Base-by-base conservation (phyloP, 2,797 vertebrate genomes). In the Sternotherus odoratus region DNA sequence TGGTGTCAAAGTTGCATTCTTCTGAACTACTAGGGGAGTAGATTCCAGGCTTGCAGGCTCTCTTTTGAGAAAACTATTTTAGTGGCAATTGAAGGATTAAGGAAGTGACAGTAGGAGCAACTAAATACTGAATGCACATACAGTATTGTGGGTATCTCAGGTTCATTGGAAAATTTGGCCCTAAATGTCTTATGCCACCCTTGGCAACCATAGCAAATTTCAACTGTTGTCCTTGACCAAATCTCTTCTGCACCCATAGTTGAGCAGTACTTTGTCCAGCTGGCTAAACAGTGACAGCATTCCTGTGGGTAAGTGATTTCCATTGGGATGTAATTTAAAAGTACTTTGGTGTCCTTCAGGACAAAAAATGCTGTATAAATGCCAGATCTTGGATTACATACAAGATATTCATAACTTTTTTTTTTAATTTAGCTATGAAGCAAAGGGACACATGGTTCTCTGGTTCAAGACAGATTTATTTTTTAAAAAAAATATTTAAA, bases 321-420 rank as follows among this genome's bases (percentile, higher is more conserved):
- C 82, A 86, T 92, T 90, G 91, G 57, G 72, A 30, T 82, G 39
- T 86, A 12, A 91, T 96, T 96, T 94, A 90, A 66, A 93, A 97
- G 82, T 79, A 86, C 81, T 84, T 85, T 79, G 83, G 57, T 95
- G 94, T 96, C 66, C 57, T 95, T 94, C 93, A 93, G 72, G 72
- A 95, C 95, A 91, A 91, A 95, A 93, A 57, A 87, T 92, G 48
- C 83, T 91, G 17, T 87, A 83, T 84, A 95, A 91, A 89, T 93
- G 78, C 39, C 78, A 60, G 78, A 43, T 74, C 56, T 50, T 77
- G 36, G 88, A 79, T 92, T 95, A 39, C 81, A 69, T 77, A 90
- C 57, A 89, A 89, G 83, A 81, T 77, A 56, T 91, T 86, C 83
- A 77, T 94, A 92, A 82, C 2, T 78, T 93, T 92, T 90, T 94